phyloP scores from a whole-genome alignment of 1,140 invertebrate genomes.

The Archegozetes longisetosus region DNA sequence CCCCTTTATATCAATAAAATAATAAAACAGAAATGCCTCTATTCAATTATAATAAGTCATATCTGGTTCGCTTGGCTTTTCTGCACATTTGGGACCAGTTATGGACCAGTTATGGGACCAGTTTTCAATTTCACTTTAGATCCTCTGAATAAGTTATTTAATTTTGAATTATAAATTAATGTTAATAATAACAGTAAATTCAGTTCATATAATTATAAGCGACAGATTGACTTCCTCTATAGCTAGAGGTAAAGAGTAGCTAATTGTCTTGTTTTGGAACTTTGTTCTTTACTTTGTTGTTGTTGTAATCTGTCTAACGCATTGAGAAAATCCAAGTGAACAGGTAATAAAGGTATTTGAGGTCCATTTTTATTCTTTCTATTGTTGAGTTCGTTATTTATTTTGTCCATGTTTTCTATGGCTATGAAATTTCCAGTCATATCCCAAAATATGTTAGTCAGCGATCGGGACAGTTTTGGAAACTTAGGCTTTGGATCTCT shows the following conservation, averaged over 20 bases:
- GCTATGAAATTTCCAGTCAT: not conserved
- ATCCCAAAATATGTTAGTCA: conserved; percentile 73
- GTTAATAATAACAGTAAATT: no score
- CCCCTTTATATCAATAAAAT: no score
- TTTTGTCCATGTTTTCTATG: not conserved
- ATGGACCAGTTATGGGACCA: no score
- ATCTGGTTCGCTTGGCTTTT: no score
- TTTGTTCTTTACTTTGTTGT: not conserved
- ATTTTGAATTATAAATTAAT: no score
- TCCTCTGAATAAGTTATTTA: no score
- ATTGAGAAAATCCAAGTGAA: not conserved
- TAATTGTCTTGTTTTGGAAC: not conserved
- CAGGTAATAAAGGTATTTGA: not conserved
- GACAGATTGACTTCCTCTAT: not conserved
- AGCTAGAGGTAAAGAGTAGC: not conserved
- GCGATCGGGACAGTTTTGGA: conserved; percentile 35
- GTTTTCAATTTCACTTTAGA: no score
- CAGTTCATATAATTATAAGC: no score
- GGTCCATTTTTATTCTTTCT: not conserved
- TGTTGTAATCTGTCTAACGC: not conserved
- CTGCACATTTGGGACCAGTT: no score
- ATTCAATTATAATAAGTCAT: no score
- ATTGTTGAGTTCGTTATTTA: not conserved
- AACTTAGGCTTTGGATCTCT: conserved; percentile 57
- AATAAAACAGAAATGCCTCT: no score